Conservation (phyloP, 92 coral and sea anemone genomes). For the Palythoa grandiflora region DNA sequence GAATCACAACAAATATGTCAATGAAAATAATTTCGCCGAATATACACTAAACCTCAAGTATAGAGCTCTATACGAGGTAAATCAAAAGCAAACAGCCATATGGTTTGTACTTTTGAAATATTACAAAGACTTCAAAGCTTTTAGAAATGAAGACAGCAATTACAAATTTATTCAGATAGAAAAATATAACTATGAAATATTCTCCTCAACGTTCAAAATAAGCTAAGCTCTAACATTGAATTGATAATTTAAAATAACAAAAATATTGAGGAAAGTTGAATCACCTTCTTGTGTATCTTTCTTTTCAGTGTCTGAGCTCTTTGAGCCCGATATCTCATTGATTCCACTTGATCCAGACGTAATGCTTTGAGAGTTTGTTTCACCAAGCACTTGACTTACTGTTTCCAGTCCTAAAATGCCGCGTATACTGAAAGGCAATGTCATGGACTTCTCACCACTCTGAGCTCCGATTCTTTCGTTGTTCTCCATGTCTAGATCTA, state of each 20-base stretch:
- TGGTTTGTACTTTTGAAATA: slow-evolving; percentile 33
- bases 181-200: background rate
- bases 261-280: no score
- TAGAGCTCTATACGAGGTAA: background rate
- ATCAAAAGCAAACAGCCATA: slow-evolving; percentile 4
- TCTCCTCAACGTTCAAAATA: background rate
- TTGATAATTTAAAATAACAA: background rate
- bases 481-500: slow-evolving; percentile 28
- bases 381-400: background rate
- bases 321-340: background rate
- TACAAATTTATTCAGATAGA: background rate
- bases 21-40: background rate
- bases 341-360: background rate
- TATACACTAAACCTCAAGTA: background rate
- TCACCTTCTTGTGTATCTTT: slow-evolving; percentile 19
- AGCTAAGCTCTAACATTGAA: background rate
- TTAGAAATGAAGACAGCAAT: background rate
- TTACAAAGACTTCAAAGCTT: slow-evolving; percentile 7
- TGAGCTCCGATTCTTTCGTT: slow-evolving; percentile 4
- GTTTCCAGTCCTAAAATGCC: slow-evolving; percentile 85
- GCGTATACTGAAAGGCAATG: slow-evolving; percentile 78
- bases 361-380: background rate
- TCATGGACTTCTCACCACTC: slow-evolving; percentile 48
- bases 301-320: background rate
- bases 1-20: background rate